These are phyloP conservation scores for Diplolepis rosae DNA, from an alignment of 2,888 invertebrate species.

Conservation along the genomic window DNA sequence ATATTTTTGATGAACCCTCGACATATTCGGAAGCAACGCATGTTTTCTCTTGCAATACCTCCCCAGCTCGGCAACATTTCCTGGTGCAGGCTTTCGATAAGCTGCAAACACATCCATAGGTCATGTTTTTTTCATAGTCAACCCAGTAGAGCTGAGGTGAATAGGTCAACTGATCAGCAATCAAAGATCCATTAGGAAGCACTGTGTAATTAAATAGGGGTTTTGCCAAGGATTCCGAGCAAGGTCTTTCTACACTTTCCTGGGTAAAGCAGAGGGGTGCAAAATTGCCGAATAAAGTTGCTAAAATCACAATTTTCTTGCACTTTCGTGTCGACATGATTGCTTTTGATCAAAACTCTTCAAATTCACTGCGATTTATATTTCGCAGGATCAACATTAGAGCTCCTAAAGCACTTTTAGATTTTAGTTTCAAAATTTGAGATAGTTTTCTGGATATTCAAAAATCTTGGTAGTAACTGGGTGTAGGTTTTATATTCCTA, in stretches of 20 bases:
- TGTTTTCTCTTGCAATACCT: conserved; percentile 34
- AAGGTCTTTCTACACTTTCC: conserved; percentile 8
- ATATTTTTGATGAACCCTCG: conserved; percentile 18
- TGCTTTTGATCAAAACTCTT: background rate
- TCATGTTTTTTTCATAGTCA: conserved; percentile 12
- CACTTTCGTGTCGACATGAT: background rate
- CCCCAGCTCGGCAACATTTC: conserved; percentile 49
- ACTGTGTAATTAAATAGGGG: conserved; percentile 29
- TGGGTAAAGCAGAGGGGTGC: background rate
- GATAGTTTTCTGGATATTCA: background rate
- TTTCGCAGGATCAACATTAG: background rate
- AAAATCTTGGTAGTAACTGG: too few relatives aligned
- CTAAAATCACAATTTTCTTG: background rate
- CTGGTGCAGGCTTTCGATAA: conserved; percentile 43
- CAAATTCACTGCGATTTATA: background rate
- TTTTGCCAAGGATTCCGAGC: conserved; percentile 24
- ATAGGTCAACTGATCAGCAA: conserved; percentile 23
- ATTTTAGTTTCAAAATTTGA: background rate
- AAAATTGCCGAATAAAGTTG: background rate
- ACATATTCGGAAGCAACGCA: conserved; percentile 30
- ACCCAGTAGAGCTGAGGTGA: conserved; percentile 36
- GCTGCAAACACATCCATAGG: conserved; percentile 42
- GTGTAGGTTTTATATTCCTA: too few relatives aligned
- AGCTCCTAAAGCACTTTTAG: background rate
- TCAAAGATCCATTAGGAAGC: conserved; percentile 31